Evolutionary conservation across 2,797 vertebrate genomes (phyloP).

Genomic region (Pipistrellus pipistrellus): DNA sequence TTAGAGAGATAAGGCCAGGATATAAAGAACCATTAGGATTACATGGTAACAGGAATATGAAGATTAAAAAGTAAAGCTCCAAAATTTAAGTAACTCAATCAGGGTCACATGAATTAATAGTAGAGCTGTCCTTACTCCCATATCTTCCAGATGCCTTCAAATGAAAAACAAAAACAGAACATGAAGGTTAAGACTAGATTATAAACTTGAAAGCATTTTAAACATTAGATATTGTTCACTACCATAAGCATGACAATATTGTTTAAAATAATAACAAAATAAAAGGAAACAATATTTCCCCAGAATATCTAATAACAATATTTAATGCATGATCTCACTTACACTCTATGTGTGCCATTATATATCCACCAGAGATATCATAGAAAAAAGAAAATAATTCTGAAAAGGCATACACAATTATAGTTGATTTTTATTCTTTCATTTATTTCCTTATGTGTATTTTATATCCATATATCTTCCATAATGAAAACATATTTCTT

Average conservation of each 20-base stretch:
- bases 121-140: not conserved
- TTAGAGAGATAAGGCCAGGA: not conserved
- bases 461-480: conserved; percentile 45
- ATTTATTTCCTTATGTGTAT: not conserved
- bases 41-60: not conserved
- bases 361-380: not conserved
- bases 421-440: not conserved
- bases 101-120: not conserved
- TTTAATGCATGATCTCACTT: conserved; percentile 5
- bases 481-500: conserved; percentile 28
- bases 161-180: not conserved
- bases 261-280: not conserved
- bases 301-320: not conserved
- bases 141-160: not conserved
- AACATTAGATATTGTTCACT: not conserved
- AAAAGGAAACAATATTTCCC: not conserved
- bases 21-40: not conserved
- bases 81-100: conserved; percentile 3
- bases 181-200: not conserved
- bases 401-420: conserved; percentile 45
- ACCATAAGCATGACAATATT: not conserved
- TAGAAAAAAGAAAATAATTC: not conserved
- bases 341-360: not conserved
- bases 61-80: not conserved
- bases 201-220: not conserved